Evolutionary conservation across 2,888 invertebrate genomes (phyloP).

Genomic region (Tolmerus cingulatus): DNA sequence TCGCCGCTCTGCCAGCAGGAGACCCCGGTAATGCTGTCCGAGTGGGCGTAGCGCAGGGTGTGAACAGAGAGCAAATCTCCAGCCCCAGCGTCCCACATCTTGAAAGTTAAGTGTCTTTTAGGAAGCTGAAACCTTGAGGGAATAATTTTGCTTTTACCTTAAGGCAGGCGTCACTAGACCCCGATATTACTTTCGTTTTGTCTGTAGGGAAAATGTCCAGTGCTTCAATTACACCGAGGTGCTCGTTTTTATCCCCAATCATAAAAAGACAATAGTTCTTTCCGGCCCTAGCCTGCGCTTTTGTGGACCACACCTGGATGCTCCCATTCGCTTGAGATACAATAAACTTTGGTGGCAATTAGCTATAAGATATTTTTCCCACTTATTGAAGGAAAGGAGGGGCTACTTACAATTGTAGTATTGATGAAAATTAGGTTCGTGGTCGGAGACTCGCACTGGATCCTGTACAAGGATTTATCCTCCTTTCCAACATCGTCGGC

Average conservation of each 20-base stretch:
- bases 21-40: slow-evolving; percentile 54
- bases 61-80: slow-evolving; percentile 55
- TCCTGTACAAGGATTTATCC: slow-evolving; percentile 54
- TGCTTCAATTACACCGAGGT: slow-evolving; percentile 57
- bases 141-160: slow-evolving; percentile 53
- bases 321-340: slow-evolving; percentile 56
- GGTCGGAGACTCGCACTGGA: slow-evolving; percentile 55
- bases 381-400: not conserved
- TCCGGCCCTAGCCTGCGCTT: slow-evolving; percentile 55
- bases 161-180: slow-evolving; percentile 56
- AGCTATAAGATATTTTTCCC: not conserved
- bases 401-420: slow-evolving; percentile 43
- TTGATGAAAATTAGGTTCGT: slow-evolving; percentile 57
- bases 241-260: slow-evolving; percentile 57
- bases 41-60: slow-evolving; percentile 53
- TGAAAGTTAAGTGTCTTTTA: not conserved
- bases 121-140: not conserved
- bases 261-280: slow-evolving; percentile 57
- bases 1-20: slow-evolving; percentile 50
- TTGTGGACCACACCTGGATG: slow-evolving; percentile 61
- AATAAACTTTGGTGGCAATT: slow-evolving; percentile 52
- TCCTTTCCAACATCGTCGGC: slow-evolving; percentile 49
- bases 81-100: slow-evolving; percentile 60
- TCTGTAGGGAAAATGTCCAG: slow-evolving; percentile 55
- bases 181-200: slow-evolving; percentile 55